Evolutionary conservation across 2,113 vertebrate species (phyloP).

Genomic region (Atrichornis clamosus): DNA sequence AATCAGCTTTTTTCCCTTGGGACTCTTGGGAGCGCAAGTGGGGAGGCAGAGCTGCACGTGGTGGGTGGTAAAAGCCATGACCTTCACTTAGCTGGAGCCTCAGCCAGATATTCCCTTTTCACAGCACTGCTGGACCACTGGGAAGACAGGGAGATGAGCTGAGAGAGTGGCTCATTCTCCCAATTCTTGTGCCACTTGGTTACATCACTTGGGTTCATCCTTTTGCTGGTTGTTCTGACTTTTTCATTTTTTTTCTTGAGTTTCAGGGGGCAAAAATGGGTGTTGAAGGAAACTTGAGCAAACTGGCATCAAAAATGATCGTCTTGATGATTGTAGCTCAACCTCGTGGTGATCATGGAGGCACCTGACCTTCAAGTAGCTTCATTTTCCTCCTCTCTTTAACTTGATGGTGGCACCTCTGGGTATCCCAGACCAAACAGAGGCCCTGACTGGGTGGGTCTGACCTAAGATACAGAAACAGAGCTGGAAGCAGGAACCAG

Average conservation of each 20-base stretch:
- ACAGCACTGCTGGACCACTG: background rate
- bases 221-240: background rate
- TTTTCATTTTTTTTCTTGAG: background rate
- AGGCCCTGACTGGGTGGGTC: background rate
- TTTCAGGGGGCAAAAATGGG: fast-evolving
- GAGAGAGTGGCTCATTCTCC: background rate
- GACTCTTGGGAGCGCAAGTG: background rate
- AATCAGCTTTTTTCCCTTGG: background rate
- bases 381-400: background rate
- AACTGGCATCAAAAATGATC: fast-evolving
- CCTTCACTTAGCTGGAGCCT: background rate
- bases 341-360: background rate
- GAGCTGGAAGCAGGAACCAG: background rate
- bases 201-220: background rate
- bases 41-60: fast-evolving
- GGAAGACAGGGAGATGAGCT: background rate
- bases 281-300: background rate
- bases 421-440: background rate
- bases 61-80: background rate
- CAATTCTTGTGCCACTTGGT: fast-evolving
- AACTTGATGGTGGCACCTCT: background rate
- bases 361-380: background rate
- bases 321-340: background rate
- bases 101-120: background rate
- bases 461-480: background rate